These are phyloP conservation scores for Harpagifer antarcticus DNA, from an alignment of 2,797 vertebrate genomes.

Conservation along the genomic window DNA sequence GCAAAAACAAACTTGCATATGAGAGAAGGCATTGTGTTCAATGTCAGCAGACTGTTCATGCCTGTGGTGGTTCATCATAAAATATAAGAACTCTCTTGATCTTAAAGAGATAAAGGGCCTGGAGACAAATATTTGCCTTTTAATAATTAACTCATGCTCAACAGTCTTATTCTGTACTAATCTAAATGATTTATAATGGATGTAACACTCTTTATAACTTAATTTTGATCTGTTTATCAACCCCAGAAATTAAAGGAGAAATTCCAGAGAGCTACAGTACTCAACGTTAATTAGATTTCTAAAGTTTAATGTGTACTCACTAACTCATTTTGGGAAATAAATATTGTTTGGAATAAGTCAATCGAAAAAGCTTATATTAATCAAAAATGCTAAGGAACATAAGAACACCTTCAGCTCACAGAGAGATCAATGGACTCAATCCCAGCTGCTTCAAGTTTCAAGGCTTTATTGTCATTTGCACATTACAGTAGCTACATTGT, in stretches of 20 bases:
- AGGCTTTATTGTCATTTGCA: too few relatives aligned
- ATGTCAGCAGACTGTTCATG: slow-evolving; percentile 22
- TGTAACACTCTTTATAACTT: not conserved
- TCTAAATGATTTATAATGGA: slow-evolving; percentile 11
- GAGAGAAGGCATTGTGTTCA: slow-evolving; percentile 54
- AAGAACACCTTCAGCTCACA: not conserved
- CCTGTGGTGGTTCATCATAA: slow-evolving; percentile 31
- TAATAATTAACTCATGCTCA: slow-evolving; percentile 9
- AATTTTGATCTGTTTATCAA: not conserved
- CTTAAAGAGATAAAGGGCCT: not conserved
- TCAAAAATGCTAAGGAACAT: not conserved
- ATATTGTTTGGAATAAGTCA: not conserved
- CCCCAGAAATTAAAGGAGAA: not conserved
- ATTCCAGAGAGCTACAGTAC: not conserved
- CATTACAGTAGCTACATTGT: too few relatives aligned
- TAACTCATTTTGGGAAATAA: not conserved
- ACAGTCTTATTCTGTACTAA: not conserved
- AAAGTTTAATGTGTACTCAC: not conserved
- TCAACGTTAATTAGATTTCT: not conserved
- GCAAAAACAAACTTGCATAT: slow-evolving; percentile 52
- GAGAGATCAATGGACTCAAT: not conserved
- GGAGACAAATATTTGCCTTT: not conserved
- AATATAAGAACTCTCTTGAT: slow-evolving; percentile 23
- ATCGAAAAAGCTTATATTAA: too few relatives aligned
- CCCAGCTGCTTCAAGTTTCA: too few relatives aligned